Percentiles rank a stretch among this genome's conserved stretches.
phyloP scores from a whole-genome alignment of 2,797 vertebrate species.

The Notoglanidium macrostoma region DNA sequence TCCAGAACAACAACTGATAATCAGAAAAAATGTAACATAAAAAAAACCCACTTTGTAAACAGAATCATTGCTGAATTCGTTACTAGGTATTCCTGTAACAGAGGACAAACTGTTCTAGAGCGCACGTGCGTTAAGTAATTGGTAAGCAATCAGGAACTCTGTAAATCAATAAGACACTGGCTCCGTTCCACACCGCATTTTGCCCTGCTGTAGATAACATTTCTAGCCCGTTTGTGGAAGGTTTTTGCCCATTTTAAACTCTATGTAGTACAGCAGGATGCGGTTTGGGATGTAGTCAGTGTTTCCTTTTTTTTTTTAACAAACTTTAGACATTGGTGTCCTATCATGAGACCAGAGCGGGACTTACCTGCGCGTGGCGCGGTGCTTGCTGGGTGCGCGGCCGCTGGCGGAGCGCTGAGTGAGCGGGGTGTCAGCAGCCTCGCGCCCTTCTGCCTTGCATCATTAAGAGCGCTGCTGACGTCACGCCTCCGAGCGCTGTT shows the following conservation, averaged over 20 bases:
- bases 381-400: constrained; percentile 26
- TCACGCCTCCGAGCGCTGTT: constrained; percentile 46
- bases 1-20: not conserved
- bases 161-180: constrained; percentile 19
- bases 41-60: not conserved
- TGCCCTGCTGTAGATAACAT: not conserved
- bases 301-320: not conserved
- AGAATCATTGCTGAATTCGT: not conserved
- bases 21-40: not conserved
- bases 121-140: not conserved
- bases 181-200: not conserved
- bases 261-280: not conserved
- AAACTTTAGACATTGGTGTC: not conserved
- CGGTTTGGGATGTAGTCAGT: not conserved
- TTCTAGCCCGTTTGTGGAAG: not conserved
- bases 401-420: constrained; percentile 38
- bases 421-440: constrained; percentile 54
- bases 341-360: not conserved
- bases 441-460: constrained; percentile 68
- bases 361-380: constrained; percentile 31
- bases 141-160: not conserved
- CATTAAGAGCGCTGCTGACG: constrained; percentile 68
- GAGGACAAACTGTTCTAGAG: constrained; percentile 8
- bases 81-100: not conserved
- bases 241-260: not conserved